A percentile compares a stretch with the other conserved stretches of the same genome.
Conservation (phyloP, 2,113 vertebrate genomes). For the Oncorhynchus tshawytscha region DNA sequence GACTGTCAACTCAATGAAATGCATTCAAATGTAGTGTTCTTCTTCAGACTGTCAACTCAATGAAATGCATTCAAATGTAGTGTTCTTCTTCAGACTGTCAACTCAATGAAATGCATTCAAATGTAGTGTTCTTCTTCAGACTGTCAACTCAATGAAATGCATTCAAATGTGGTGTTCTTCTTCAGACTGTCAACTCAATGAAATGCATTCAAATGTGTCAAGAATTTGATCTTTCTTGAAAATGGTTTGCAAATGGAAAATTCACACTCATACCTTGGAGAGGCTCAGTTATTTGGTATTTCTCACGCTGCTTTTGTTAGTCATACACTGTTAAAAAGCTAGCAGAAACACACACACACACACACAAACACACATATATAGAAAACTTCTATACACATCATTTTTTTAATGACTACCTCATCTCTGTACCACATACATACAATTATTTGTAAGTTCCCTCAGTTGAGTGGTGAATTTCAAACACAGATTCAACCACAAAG, state of each 20-base stretch:
- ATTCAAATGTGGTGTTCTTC: conserved; percentile 6
- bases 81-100: not conserved
- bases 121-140: not conserved
- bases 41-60: conserved; percentile 4
- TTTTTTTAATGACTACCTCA: too few species aligned
- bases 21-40: not conserved
- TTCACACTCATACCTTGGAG: conserved; percentile 33
- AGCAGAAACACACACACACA: conserved; percentile 24
- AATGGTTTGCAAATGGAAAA: conserved; percentile 23
- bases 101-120: conserved; percentile 26
- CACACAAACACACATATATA: not conserved
- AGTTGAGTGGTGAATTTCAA: too few species aligned
- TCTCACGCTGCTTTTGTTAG: conserved; percentile 31
- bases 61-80: conserved; percentile 21
- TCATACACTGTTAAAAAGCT: conserved; percentile 20
- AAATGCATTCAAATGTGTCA: conserved; percentile 12
- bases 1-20: conserved; percentile 24
- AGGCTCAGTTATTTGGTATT: not conserved
- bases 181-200: conserved; percentile 16
- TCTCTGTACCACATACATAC: conserved; percentile 17
- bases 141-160: conserved; percentile 26
- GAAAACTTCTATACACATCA: conserved; percentile 14
- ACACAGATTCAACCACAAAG: too few species aligned
- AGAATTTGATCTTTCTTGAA: not conserved
- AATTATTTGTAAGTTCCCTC: not conserved